These are phyloP conservation scores for Eilema depressum DNA, from an alignment of 2,888 invertebrate genomes.

Conservation along the genomic window DNA sequence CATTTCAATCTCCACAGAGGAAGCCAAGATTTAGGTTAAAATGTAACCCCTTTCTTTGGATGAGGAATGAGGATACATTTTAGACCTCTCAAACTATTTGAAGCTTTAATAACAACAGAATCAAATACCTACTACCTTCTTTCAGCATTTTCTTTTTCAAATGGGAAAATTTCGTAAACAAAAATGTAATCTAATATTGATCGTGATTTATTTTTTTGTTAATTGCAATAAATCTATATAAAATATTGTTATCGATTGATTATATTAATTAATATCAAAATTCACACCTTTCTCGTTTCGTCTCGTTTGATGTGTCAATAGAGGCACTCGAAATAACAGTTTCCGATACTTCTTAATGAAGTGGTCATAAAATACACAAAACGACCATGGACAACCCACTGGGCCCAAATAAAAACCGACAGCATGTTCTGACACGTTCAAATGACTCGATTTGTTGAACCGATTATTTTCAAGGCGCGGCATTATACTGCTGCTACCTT, in stretches of 20 bases:
- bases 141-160: neutral
- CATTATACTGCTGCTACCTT: constrained; percentile 48
- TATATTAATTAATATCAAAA: neutral
- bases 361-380: constrained; percentile 81
- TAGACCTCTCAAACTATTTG: no score
- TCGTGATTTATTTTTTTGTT: neutral
- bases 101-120: no score
- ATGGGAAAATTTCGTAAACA: neutral
- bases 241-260: neutral
- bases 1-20: no score
- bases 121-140: no score
- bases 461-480: constrained; percentile 72
- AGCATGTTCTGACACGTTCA: constrained; percentile 83
- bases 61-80: no score
- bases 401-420: constrained; percentile 75
- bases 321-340: constrained; percentile 65
- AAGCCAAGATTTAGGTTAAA: no score
- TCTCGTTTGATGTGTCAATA: constrained; percentile 77
- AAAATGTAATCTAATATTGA: neutral
- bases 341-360: constrained; percentile 73
- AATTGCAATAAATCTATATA: neutral
- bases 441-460: constrained; percentile 79
- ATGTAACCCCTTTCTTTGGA: no score
- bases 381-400: constrained; percentile 78
- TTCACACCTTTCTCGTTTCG: constrained; percentile 30